Evolutionary conservation across 2,888 invertebrate species (phyloP), one percentile per base, ranked within the genome.

Genomic region (Gibbula magus): DNA sequence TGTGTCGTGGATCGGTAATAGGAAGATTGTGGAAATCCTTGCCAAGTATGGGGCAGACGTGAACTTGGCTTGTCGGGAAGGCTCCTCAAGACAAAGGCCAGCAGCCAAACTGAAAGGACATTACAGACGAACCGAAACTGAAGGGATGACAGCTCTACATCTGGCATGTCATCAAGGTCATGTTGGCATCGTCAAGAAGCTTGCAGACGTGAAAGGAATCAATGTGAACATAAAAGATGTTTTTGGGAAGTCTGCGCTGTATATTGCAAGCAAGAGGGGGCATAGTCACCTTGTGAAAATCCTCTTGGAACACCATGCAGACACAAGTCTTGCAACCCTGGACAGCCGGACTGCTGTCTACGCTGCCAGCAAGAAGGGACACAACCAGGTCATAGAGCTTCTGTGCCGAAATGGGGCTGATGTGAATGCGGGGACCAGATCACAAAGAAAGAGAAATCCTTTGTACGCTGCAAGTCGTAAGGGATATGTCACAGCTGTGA

Each of bases 111-210:
- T 70, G 70, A 70, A 70, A 2, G 20, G 20, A n/a, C 32, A 35
- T 5, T 35, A 39, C 32, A 70, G 35, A 35, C 70, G 32, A 35
- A 70, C 29, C 2, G 70, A 70, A 70, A 70, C 70, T 3, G 70
- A 70, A 70, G 70, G 70, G 20, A 70, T 70, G 70, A 70, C 70
- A 5, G 70, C 70, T 32, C 35, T 70, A 39, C 70, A 70, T n/a
- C 70, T 70, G 20, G 70, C 70, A 3, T 70, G 70, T 39, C 70
- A 70, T 20, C 70, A 70, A 70, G 39, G 70, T n/a, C 70, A 70
- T 39, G 70, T 70, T 10, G 70, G 70, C 35, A 35, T 70, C 35
- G 70, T 70, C 32, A 70, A 70, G 25, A 70, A 39, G 18, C 70
- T 70, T 29, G 35, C 35, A 35, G 70, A 70, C n/a, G 32, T 70